Percentiles rank a stretch among this genome's conserved stretches.
phyloP scores from a whole-genome alignment of 1,140 invertebrate species.

The Aphis craccivora region DNA sequence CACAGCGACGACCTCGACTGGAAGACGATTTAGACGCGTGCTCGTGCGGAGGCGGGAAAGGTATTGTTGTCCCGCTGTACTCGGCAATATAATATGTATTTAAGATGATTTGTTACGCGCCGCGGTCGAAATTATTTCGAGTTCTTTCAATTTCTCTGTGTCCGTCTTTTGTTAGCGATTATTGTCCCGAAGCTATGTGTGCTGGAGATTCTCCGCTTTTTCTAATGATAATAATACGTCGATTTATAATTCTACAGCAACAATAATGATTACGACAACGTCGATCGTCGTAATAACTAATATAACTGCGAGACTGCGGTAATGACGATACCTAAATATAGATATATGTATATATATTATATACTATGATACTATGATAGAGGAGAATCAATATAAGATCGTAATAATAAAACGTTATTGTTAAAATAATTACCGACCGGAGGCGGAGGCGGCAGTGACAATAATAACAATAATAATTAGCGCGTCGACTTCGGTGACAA shows the following conservation, averaged over 20 bases:
- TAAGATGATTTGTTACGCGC: constrained; percentile 8
- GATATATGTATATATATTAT: too few species aligned
- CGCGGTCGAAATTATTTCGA: background rate
- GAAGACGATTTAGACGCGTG: constrained; percentile 5
- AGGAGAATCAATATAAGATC: constrained; percentile 1
- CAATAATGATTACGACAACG: background rate
- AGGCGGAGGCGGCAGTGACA: background rate
- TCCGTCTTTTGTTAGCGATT: background rate
- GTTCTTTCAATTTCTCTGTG: background rate
- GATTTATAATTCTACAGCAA: background rate
- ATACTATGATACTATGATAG: background rate
- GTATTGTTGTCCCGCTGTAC: background rate
- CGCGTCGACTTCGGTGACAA: background rate
- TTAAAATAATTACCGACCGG: background rate
- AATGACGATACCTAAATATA: background rate
- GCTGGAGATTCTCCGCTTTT: background rate
- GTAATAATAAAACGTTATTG: background rate
- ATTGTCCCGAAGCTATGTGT: background rate
- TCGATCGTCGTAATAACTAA: background rate
- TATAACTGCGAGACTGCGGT: background rate
- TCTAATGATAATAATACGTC: background rate
- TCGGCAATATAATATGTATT: background rate
- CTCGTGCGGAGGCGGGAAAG: background rate
- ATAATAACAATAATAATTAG: background rate
- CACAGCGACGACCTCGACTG: background rate